Percentiles rank a stretch among this genome's conserved stretches.
These are phyloP conservation scores for Listronotus oregonensis DNA, from an alignment of 1,140 invertebrate genomes.

Conservation along the genomic window DNA sequence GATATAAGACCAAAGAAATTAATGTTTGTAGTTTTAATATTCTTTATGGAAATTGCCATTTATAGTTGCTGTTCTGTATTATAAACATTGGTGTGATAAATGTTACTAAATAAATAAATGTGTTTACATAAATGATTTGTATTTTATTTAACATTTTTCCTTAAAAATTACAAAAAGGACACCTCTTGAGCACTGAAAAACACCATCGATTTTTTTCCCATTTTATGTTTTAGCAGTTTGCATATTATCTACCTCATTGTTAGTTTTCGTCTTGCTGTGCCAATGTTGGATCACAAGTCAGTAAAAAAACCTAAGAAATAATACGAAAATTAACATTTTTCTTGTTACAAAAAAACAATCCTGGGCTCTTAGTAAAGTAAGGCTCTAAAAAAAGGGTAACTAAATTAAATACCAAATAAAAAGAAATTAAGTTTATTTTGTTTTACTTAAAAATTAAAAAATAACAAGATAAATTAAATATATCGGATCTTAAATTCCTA, in stretches of 20 bases:
- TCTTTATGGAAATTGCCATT: conserved; percentile 5
- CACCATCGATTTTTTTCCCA: too few species aligned
- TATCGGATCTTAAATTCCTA: conserved; percentile 8
- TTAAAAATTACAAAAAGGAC: too few species aligned
- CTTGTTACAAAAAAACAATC: too few species aligned
- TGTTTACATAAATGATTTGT: conserved; percentile 10
- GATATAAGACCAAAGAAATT: too few species aligned
- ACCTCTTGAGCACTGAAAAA: too few species aligned
- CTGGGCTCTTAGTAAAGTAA: too few species aligned
- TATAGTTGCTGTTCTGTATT: conserved; percentile 9
- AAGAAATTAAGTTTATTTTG: conserved; percentile 2
- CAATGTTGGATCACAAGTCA: too few species aligned
- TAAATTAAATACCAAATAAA: conserved; percentile 2
- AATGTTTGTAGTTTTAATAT: not conserved
- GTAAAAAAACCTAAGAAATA: too few species aligned
- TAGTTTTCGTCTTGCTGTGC: too few species aligned
- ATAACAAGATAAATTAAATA: conserved; percentile 32
- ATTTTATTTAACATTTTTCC: not conserved
- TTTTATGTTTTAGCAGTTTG: too few species aligned
- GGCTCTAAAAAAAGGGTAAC: not conserved
- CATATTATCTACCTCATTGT: too few species aligned
- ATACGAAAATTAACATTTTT: too few species aligned
- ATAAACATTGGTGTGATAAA: conserved; percentile 23
- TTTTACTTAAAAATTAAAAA: conserved; percentile 17
- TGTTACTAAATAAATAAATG: conserved; percentile 28